Evolutionary conservation across 2,113 vertebrate genomes (phyloP), one percentile per base, ranked within the genome.

Genomic region (Urocitellus parryii): DNA sequence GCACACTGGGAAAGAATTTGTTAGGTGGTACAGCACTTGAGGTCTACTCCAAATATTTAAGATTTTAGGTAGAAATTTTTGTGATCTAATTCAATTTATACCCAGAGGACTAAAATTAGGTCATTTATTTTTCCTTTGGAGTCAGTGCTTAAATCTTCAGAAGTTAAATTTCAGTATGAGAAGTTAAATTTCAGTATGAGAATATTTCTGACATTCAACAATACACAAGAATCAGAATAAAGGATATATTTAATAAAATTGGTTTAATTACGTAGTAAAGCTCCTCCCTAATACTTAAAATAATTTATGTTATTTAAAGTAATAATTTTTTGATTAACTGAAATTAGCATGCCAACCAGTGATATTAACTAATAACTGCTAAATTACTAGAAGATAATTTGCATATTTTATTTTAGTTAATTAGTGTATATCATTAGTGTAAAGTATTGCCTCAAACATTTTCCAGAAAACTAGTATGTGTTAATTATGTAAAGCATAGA

Each of bases 261-360:
- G 2, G 1, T 48, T 87, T 95, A 58, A 87, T 25, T 58, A 87
- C 58, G 73, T n/a, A 58, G 9, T 34, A 95, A 74, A 61, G 0
- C 56, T 58, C 53, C 53, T 81, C 51, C 68, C 14, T 79, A 24
- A 7, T 63, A 56, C 53, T 81, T 88, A 76, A 89, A 89, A 81
- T 89, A 78, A 80, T 84, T 68, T 88, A 58, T 82, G 22, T 67
- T 85, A 65, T 81, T 91, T 34, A 92, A 81, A 27, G 39, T 61
- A 83, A 45, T 93, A 83, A 95, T 74, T 95, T 89, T 92, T 61
- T 78, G 92, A 93, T 93, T 90, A 93, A 67, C 80, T 67, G 96
- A 92, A 95, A 87, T 95, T 90, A 90, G 70, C 86, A 70, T 67
- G 7, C 2, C 29, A 93, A 90, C 42, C 63, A 78, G 16, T 73